phyloP scores from a whole-genome alignment of 2,797 vertebrate species.

The Aselliscus stoliczkanus region DNA sequence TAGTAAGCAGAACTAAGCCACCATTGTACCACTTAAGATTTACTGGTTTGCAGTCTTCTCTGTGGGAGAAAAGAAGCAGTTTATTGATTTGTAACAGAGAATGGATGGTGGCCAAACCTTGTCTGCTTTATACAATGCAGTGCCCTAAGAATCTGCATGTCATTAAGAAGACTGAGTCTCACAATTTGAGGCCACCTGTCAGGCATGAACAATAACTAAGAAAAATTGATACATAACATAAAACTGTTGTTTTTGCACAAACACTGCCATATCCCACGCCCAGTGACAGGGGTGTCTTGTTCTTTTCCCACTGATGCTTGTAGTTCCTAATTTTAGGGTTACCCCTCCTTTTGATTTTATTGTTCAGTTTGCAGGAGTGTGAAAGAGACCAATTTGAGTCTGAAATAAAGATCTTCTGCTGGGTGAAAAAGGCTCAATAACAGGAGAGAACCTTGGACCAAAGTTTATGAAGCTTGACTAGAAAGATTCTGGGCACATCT shows the following conservation, averaged over 20 bases:
- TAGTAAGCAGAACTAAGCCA: background rate
- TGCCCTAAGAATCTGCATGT: background rate
- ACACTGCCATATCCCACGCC: background rate
- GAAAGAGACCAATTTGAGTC: background rate
- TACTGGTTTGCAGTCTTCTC: constrained; percentile 15
- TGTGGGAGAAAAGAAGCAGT: constrained; percentile 9
- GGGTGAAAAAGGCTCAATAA: background rate
- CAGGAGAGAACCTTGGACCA: constrained; percentile 26
- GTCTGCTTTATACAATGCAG: background rate
- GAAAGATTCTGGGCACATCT: constrained; percentile 71
- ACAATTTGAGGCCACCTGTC: constrained; percentile 24
- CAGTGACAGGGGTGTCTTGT: background rate
- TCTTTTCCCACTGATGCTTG: background rate
- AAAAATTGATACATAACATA: background rate
- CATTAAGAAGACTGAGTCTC: constrained; percentile 12
- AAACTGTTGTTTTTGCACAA: background rate
- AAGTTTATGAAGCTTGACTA: constrained; percentile 36
- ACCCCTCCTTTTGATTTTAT: constrained; percentile 2
- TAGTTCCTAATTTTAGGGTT: constrained; percentile 8
- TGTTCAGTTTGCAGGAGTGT: background rate
- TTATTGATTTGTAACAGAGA: constrained; percentile 52
- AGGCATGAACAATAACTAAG: background rate
- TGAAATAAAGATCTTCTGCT: constrained; percentile 3
- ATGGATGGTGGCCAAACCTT: constrained; percentile 57
- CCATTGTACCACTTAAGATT: constrained; percentile 30